phyloP scores from a whole-genome alignment of 1,140 invertebrate genomes.

The Pseudachorutes palmiensis region DNA sequence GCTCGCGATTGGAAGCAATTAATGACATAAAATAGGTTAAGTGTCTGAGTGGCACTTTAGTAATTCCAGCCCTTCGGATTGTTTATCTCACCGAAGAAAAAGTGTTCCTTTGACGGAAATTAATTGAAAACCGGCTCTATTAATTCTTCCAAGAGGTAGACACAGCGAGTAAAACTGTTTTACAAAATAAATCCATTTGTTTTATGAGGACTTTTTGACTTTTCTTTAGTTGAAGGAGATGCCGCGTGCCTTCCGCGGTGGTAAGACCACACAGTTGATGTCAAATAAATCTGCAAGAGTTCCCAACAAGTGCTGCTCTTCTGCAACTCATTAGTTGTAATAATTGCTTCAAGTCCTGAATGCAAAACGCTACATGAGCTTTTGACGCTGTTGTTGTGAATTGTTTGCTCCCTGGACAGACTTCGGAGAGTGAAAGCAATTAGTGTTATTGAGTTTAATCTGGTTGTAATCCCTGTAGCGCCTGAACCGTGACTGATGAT shows the following conservation, averaged over 20 bases:
- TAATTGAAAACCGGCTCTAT: constrained; percentile 1
- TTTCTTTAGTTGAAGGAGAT: not conserved
- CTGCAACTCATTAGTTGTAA: too few relatives aligned
- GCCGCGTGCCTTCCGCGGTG: not conserved
- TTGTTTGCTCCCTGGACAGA: too few relatives aligned
- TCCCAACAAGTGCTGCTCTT: too few relatives aligned
- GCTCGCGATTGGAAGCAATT: not conserved
- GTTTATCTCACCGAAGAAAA: not conserved
- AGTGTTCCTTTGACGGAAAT: not conserved
- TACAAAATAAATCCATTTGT: constrained; percentile 2
- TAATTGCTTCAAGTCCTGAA: too few relatives aligned
- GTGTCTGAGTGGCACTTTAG: not conserved
- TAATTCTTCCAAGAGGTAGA: not conserved
- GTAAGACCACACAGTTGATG: not conserved
- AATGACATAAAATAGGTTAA: not conserved
- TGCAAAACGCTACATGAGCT: too few relatives aligned
- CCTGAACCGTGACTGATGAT: too few relatives aligned
- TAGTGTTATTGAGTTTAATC: too few relatives aligned
- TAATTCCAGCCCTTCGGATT: not conserved
- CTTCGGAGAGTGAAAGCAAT: too few relatives aligned
- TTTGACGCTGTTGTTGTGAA: too few relatives aligned
- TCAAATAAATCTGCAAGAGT: not conserved
- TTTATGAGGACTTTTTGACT: not conserved
- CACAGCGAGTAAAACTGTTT: not conserved
- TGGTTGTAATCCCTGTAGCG: too few relatives aligned